Base-by-base conservation (phyloP, 2,888 invertebrate genomes). In the Lasioglossum vierecki region DNA sequence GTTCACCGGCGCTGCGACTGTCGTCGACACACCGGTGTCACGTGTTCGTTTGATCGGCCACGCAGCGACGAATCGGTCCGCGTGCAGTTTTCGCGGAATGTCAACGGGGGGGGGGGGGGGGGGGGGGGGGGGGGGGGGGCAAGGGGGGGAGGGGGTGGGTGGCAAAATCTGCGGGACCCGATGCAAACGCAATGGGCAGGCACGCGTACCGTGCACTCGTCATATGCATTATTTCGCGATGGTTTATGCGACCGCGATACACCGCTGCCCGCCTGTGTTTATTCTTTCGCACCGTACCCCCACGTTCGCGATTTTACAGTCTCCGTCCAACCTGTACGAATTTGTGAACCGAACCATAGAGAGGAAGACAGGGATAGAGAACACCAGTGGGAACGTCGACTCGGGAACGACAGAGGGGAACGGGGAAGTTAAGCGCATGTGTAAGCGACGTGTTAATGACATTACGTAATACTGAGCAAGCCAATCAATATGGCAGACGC, bases 371-470 rank as follows among this genome's bases (percentile, higher is more conserved):
- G 63, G 26, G 53, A 41, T 49, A 83, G 78, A 81, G 81, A 79
- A 66, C 60, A 44, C n/a, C n/a, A 49, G 60, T 39, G 71, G 71
- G 75, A 68, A 85, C 78, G 72, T 78, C 39, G 84, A 60, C 81
- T 71, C 84, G 78, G 49, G 68, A 57, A 70, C 73, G 85, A 77
- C 76, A 73, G 84, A 74, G 79, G 63, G 87, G 85, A 85, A 80
- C 75, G 79, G 87, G 82, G 86, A 72, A 72, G 85, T 88, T 89
- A 88, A 89, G 93, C 92, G 93, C 92, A 92, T 93, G 93, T 94
- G 93, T 94, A 92, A 93, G 92, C 93, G 93, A 93, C 92, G 93
- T 93, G 94, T 94, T 94, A 94, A 94, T 94, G 93, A 94, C 93
- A 93, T 94, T 94, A 94, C 93, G 93, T 93, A 94, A 94, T 93